These are phyloP conservation scores for Pimephales promelas DNA, from an alignment of 2,113 vertebrate genomes.

Conservation along the genomic window DNA sequence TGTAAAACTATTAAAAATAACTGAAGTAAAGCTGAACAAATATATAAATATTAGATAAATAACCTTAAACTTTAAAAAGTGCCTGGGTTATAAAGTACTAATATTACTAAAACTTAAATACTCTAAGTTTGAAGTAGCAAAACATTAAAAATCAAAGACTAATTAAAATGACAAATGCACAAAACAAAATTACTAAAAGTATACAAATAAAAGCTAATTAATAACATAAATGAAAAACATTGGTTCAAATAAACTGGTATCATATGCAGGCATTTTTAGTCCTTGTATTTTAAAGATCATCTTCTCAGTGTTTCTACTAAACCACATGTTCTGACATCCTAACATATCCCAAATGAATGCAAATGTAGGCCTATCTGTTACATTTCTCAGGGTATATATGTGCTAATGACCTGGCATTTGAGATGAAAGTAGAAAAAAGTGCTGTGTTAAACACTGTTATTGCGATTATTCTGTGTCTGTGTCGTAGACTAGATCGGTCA, in stretches of 20 bases:
- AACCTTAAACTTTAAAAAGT: neutral
- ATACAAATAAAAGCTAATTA: no score
- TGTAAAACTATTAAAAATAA: neutral
- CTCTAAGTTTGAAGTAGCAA: no score
- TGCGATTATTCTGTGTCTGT: conserved; percentile 41
- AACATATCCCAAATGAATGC: neutral
- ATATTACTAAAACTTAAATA: neutral
- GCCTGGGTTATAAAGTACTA: neutral
- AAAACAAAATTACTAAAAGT: no score
- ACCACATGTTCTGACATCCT: neutral
- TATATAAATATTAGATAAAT: neutral
- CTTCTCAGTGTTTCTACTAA: neutral
- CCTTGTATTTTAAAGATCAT: neutral
- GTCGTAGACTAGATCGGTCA: conserved; percentile 39
- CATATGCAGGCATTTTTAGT: no score
- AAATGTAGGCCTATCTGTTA: neutral
- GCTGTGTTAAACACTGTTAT: conserved; percentile 44
- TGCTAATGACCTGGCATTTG: conserved; percentile 18
- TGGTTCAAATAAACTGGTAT: neutral
- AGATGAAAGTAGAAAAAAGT: neutral
- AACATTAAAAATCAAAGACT: no score
- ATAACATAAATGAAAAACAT: neutral
- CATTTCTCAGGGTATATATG: neutral
- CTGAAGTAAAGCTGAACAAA: neutral
- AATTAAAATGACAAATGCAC: no score